Base-by-base conservation (phyloP, 2,113 vertebrate genomes). In the Poeciliopsis retropinna region DNA sequence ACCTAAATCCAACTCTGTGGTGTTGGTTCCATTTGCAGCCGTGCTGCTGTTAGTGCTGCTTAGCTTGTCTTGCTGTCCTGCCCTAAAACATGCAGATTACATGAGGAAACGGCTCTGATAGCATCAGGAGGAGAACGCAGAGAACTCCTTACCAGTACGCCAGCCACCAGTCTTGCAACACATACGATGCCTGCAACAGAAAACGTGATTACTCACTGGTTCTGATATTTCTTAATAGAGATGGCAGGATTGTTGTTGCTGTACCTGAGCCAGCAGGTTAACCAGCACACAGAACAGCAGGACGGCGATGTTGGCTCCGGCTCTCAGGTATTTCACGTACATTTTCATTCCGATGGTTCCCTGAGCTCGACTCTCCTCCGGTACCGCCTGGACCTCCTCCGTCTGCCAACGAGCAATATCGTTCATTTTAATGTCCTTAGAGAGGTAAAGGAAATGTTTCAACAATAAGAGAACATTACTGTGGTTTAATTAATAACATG, bases 81-180 rank as follows among this genome's bases (percentile, higher is more conserved):
- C 89, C 94, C 94, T 94, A 13, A 39, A 51, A 66, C 29, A 12
- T 22, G 19, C 25, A 64, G 60, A 19, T 12, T 8, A 32, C 15
- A 64, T 37, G 2, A 34, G 30, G 60, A 28, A n/a, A 34, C 10
- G 4, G 39, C 30, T 62, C 28, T 47, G 15, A 41, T 19, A 64
- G 34, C 15, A 15, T 9, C 37, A 25, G 51, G 28, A 31, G 7
- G 14, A 22, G 3, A 22, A 31, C 5, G 2, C 6, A 25, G 22
- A 60, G 9, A 47, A 2, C 27, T 22, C 92, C 95, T 94, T 83
- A 99, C 98, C 98, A 99, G 76, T 96, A 93, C 15, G 97, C 97
- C 83, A 99, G 94, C 98, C 98, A 99, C 98, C 97, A 99, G 82
- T 99, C 98, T 81, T 97, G 96, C 41, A 98, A 88, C 60, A 98